Base-by-base conservation (phyloP, 2,888 invertebrate species). In the Eristalis arbustorum region DNA sequence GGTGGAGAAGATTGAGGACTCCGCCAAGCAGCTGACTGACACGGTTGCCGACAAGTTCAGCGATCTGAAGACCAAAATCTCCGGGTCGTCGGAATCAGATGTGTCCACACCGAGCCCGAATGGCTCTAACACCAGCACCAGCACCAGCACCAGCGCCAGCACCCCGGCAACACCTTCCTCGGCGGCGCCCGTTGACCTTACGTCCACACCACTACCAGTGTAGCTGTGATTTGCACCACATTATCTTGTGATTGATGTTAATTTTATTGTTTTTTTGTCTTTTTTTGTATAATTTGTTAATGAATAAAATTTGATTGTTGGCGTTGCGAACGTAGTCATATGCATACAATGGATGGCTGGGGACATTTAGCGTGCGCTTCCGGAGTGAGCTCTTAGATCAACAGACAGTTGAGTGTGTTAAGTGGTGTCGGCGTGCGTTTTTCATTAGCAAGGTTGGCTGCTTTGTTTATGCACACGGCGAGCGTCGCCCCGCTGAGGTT, bases 21-120 rank as follows among this genome's bases (percentile, higher is more conserved):
- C 90, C 1, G 90, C 91, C 68, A 91, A 91, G 89, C 90, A 91
- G 0, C 79, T 91, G 0, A 90, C 91, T 25, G 89, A 31, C 40
- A 76, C 88, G 13, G 90, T 92, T 14, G 90, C 88, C 11, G 88
- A 91, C 10, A 91, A 91, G 49, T 91, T 90, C 66, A 91, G 91
- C 37, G 90, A 91, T 31, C 23, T 91, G 2, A 92, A 91, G 89
- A 91, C 90, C 62, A 91, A 90, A 40, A 76, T 91, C 13, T 90
- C 88, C 34, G 91, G 91, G 2, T 25, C 25, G 6, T 59, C 59
- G 59, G 90, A 90, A 8, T 31, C 42, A 8, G 49, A 59, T 23
- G 14, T 1, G 13, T 13, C 59, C 5, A 59, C 59, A 3, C 25
- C 0, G 23, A 59, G 0, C 4, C 13, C 59, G 1, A 3, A 18